phyloP scores from a whole-genome alignment of 2,888 invertebrate genomes.

The Entomobrya multifasciata region DNA sequence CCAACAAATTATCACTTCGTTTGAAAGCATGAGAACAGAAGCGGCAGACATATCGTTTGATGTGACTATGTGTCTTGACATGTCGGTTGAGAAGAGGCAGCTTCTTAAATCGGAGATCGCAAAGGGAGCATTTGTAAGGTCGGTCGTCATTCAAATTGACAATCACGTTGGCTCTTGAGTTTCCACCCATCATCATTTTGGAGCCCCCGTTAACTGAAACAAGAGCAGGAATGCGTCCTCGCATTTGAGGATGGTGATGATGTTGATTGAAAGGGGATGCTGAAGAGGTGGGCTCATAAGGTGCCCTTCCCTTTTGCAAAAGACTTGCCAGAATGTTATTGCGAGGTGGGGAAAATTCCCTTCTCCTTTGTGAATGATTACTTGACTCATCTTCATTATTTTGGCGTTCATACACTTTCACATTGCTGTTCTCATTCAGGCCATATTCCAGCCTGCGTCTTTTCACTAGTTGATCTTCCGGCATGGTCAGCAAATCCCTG shows the following conservation, averaged over 20 bases:
- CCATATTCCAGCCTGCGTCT: conserved; percentile 65
- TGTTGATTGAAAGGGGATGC: conserved; percentile 10
- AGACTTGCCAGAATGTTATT: conserved; percentile 68
- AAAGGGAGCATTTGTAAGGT: conserved; percentile 70
- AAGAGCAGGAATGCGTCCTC: conserved; percentile 22
- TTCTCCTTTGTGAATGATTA: not conserved
- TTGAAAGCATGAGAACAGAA: conserved; percentile 73
- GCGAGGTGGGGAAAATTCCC: conserved; percentile 67
- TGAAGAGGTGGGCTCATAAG: conserved; percentile 45
- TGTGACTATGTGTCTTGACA: conserved; percentile 70
- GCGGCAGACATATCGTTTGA: conserved; percentile 66
- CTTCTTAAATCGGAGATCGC: conserved; percentile 73
- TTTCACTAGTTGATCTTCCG: conserved; percentile 68
- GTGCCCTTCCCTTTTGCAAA: conserved; percentile 65
- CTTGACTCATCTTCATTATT: not conserved
- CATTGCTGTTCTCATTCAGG: conserved; percentile 15
- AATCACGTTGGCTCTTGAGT: conserved; percentile 45
- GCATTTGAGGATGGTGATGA: not conserved
- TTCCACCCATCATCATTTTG: conserved; percentile 34
- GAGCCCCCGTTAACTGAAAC: conserved; percentile 43
- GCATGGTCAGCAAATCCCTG: conserved; percentile 65
- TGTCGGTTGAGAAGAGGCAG: conserved; percentile 70
- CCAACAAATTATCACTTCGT: conserved; percentile 70
- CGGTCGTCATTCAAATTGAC: conserved; percentile 59
- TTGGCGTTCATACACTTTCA: conserved; percentile 22